phyloP scores from a whole-genome alignment of 2,888 invertebrate genomes.

The Timema podura region DNA sequence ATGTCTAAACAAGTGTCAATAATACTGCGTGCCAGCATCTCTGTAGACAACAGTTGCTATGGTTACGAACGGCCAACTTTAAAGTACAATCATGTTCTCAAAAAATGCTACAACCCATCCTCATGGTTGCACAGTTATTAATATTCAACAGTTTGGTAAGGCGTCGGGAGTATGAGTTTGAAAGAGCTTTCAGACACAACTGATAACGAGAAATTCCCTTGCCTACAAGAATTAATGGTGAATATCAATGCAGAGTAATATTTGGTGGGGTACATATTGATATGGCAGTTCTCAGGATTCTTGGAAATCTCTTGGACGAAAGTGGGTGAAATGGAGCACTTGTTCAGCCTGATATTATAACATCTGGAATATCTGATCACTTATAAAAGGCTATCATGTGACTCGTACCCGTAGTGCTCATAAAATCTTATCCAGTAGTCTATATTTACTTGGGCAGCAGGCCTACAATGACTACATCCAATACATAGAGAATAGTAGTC shows the following conservation, averaged over 20 bases:
- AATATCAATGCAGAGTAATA: background rate
- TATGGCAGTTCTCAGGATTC: slow-evolving; percentile 7
- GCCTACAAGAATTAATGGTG: background rate
- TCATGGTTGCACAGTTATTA: background rate
- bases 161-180: background rate
- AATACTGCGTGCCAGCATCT: too few relatives aligned
- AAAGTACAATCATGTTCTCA: background rate
- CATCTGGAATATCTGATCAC: background rate
- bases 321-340: slow-evolving; percentile 7
- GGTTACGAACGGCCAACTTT: background rate
- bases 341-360: slow-evolving; percentile 10
- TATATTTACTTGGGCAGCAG: background rate
- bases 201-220: background rate
- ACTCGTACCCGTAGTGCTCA: background rate
- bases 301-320: slow-evolving; percentile 5
- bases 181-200: background rate
- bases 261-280: slow-evolving; percentile 10
- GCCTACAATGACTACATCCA: background rate
- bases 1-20: background rate
- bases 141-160: background rate
- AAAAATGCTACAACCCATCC: background rate
- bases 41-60: background rate
- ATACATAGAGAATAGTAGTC: background rate
- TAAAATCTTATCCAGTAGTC: background rate
- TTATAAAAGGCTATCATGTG: slow-evolving; percentile 9